These are phyloP conservation scores for Myotis lucifugus DNA, from an alignment of 2,113 vertebrate genomes.

Conservation along the genomic window DNA sequence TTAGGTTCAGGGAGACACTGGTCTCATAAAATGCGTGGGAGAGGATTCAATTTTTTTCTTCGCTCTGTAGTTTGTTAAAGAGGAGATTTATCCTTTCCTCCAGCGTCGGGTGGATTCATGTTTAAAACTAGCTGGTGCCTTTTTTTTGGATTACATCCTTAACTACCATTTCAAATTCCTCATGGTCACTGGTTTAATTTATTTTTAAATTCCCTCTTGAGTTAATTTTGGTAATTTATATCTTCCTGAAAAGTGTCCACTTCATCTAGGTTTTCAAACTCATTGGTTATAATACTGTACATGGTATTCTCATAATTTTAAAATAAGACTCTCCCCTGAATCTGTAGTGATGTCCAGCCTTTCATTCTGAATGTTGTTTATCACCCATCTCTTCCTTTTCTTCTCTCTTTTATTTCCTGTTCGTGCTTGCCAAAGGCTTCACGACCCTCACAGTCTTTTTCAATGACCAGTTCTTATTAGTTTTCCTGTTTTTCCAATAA, in stretches of 20 bases:
- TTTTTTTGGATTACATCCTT: background rate
- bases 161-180: background rate
- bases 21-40: background rate
- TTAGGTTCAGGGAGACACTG: background rate
- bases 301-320: background rate
- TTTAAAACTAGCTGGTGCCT: background rate
- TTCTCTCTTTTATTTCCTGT: background rate
- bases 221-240: background rate
- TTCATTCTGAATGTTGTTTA: background rate
- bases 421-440: background rate
- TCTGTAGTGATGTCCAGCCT: background rate
- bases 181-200: background rate
- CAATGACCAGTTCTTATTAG: background rate
- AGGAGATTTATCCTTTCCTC: background rate
- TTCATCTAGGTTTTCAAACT: background rate
- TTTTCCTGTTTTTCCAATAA: background rate
- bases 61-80: background rate
- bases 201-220: background rate
- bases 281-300: background rate
- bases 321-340: background rate
- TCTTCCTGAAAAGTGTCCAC: background rate
- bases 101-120: no score
- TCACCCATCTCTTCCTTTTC: background rate
- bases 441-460: background rate
- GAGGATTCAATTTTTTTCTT: background rate